A percentile compares a stretch with the other conserved stretches of the same genome.
These are phyloP conservation scores for Callorhinus ursinus DNA, from an alignment of 2,113 vertebrate genomes.

Conservation along the genomic window DNA sequence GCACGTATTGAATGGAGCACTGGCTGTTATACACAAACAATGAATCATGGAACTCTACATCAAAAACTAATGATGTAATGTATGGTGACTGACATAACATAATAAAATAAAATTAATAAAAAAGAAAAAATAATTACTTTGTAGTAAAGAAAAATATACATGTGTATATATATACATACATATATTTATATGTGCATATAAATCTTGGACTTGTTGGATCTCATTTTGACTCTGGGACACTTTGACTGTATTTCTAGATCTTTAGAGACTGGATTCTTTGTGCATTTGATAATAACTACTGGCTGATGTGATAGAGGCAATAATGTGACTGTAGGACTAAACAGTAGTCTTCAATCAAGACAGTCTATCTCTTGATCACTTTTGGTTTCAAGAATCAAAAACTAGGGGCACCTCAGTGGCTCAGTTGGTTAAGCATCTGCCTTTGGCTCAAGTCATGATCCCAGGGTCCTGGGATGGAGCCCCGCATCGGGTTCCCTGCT, in stretches of 20 bases:
- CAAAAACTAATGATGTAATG: too few species aligned
- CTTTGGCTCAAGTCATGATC: too few species aligned
- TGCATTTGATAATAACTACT: not conserved
- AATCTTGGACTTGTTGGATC: not conserved
- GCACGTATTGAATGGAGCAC: too few species aligned
- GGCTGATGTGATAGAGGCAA: not conserved
- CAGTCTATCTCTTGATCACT: not conserved
- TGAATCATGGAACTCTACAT: too few species aligned
- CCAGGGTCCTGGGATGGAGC: too few species aligned
- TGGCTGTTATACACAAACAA: too few species aligned
- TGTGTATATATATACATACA: not conserved
- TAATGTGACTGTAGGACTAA: not conserved
- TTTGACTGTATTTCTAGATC: not conserved
- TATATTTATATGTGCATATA: not conserved
- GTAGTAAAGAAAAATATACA: not conserved
- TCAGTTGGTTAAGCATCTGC: too few species aligned
- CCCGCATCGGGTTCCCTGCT: too few species aligned
- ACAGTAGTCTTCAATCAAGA: not conserved
- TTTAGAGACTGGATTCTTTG: constrained; percentile 7
- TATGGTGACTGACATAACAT: too few species aligned
- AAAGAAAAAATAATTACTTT: not conserved
- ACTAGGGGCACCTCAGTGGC: not conserved
- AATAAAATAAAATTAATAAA: too few species aligned
- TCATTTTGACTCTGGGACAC: not conserved
- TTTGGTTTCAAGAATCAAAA: constrained; percentile 40